Evolutionary conservation across 2,797 vertebrate species (phyloP).

Genomic region (Sandelia bainsii): DNA sequence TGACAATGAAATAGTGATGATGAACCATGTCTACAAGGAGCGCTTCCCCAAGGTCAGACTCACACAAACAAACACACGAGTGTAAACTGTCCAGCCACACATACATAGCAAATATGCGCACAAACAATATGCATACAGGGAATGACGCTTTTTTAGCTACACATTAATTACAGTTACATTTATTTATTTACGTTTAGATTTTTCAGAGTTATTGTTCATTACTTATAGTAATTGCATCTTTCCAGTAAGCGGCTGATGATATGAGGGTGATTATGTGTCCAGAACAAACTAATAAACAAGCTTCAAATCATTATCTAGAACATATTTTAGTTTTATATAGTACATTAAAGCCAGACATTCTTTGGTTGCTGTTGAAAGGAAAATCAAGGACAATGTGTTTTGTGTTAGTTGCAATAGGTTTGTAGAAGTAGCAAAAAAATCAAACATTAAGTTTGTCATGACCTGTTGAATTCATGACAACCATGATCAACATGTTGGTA

Average conservation of each 20-base stretch:
- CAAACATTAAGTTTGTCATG: not conserved
- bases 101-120: constrained; percentile 13
- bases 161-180: not conserved
- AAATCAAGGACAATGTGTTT: not conserved
- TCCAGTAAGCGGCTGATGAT: constrained; percentile 4
- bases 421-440: not conserved
- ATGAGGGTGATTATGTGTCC: not conserved
- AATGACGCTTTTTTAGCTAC: constrained; percentile 3
- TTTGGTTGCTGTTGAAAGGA: not conserved
- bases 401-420: not conserved
- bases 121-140: constrained; percentile 15
- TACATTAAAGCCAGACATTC: not conserved
- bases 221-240: constrained; percentile 4
- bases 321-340: not conserved
- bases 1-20: constrained; percentile 97
- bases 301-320: not conserved
- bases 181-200: not conserved
- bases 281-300: constrained; percentile 12
- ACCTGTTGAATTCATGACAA: not conserved
- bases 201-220: constrained; percentile 1
- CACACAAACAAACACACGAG: constrained; percentile 51
- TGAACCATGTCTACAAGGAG: constrained; percentile 98
- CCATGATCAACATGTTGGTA: not conserved
- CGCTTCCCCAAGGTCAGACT: constrained; percentile 93
- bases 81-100: constrained; percentile 29